Conservation (phyloP, 2,113 vertebrate species). For the Aegithalos caudatus region DNA sequence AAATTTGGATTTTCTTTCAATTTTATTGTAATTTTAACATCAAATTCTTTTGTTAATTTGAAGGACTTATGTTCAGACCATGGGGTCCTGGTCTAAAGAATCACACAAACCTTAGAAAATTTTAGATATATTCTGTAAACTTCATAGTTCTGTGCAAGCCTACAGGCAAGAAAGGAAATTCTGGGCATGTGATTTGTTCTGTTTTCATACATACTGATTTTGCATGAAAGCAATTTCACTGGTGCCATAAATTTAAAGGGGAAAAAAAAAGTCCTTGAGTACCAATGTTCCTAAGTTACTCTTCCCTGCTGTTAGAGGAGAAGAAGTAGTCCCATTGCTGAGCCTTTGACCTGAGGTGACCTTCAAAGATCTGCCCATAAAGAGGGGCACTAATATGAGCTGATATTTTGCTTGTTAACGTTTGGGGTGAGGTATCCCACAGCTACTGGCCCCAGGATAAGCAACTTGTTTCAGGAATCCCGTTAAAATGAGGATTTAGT, state of each 20-base stretch:
- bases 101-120: neutral
- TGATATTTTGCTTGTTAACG: neutral
- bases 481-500: neutral
- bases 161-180: neutral
- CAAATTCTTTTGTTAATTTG: neutral
- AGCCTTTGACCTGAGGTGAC: neutral
- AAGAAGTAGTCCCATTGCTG: neutral
- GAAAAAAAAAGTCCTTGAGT: neutral
- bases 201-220: neutral
- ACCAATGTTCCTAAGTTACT: neutral
- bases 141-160: neutral
- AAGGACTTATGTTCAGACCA: neutral
- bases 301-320: neutral
- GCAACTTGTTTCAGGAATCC: neutral
- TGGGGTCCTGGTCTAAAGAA: neutral
- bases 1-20: neutral
- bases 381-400: neutral
- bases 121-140: neutral
- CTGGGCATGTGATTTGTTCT: neutral
- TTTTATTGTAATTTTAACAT: neutral
- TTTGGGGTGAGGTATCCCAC: neutral
- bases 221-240: neutral
- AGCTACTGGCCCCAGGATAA: neutral
- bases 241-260: neutral
- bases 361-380: neutral